phyloP scores from a whole-genome alignment of 2,113 vertebrate genomes.

The Hippocampus abdominalis region DNA sequence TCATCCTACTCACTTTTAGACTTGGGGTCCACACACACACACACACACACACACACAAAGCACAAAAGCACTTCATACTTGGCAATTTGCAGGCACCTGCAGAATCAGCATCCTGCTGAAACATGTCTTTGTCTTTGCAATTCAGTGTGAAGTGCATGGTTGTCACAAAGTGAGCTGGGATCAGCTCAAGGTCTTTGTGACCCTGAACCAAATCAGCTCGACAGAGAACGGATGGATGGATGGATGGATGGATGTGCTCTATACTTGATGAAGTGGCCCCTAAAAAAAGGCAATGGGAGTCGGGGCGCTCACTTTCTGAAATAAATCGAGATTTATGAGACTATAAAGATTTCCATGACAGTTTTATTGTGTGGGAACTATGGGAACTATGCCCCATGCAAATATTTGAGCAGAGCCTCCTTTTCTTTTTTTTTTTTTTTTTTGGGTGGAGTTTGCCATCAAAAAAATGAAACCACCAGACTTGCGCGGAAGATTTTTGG shows the following conservation, averaged over 20 bases:
- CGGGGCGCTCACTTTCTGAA: neutral
- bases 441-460: too few species aligned
- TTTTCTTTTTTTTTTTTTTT: neutral
- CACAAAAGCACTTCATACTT: neutral
- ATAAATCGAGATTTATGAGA: neutral
- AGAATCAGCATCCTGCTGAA: neutral
- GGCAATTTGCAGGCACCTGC: neutral
- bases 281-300: neutral
- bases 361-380: neutral
- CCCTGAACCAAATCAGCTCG: neutral
- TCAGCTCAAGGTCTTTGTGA: neutral
- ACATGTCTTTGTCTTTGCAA: neutral
- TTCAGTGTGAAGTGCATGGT: neutral
- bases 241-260: neutral
- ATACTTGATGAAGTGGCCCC: neutral
- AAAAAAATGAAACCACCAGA: neutral
- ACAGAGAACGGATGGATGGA: neutral
- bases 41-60: too few species aligned
- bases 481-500: neutral
- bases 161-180: neutral
- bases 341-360: slow-evolving; percentile 5
- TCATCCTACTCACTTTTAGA: slow-evolving; percentile 38
- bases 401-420: neutral
- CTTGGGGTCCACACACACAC: slow-evolving; percentile 7
- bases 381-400: neutral